Evolutionary conservation across 1,140 invertebrate species (phyloP).

Genomic region (Drosophila takahashii): DNA sequence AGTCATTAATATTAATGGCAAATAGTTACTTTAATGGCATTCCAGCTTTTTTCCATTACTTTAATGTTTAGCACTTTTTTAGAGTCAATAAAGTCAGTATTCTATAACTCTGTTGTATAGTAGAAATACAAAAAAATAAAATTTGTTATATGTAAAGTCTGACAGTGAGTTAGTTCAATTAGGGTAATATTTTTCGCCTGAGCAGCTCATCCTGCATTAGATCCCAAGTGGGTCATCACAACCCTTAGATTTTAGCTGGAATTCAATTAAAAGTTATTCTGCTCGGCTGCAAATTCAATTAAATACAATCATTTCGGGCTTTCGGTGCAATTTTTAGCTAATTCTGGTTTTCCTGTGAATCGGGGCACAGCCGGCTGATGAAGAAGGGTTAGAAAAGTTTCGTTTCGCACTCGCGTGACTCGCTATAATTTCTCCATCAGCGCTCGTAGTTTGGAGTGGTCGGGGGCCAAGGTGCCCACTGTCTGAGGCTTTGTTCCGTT

Average conservation of each 20-base stretch:
- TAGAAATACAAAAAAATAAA: too few relatives aligned
- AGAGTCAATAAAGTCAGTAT: neutral
- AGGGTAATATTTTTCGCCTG: neutral
- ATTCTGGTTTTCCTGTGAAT: conserved; percentile 72
- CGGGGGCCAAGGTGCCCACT: conserved; percentile 21
- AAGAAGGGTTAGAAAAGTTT: conserved; percentile 66
- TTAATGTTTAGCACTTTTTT: conserved; percentile 1
- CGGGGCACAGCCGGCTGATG: conserved; percentile 40
- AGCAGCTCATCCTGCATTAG: conserved; percentile 16
- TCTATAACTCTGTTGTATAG: neutral
- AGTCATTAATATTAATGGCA: neutral
- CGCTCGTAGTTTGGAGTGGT: conserved; percentile 38
- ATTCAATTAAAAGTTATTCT: conserved; percentile 58
- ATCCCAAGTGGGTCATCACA: conserved; percentile 60
- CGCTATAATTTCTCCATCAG: conserved; percentile 69
- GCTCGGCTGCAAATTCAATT: conserved; percentile 64
- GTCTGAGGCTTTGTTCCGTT: conserved; percentile 73
- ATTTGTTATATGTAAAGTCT: too few relatives aligned
- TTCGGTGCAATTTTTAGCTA: conserved; percentile 70
- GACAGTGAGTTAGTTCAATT: too few relatives aligned
- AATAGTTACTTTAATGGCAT: neutral
- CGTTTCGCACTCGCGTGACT: conserved; percentile 73
- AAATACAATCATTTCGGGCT: conserved; percentile 62
- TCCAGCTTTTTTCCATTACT: neutral
- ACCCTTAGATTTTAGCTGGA: conserved; percentile 49